Conservation (phyloP, 1,140 invertebrate species). For the Phocides pigmalion region DNA sequence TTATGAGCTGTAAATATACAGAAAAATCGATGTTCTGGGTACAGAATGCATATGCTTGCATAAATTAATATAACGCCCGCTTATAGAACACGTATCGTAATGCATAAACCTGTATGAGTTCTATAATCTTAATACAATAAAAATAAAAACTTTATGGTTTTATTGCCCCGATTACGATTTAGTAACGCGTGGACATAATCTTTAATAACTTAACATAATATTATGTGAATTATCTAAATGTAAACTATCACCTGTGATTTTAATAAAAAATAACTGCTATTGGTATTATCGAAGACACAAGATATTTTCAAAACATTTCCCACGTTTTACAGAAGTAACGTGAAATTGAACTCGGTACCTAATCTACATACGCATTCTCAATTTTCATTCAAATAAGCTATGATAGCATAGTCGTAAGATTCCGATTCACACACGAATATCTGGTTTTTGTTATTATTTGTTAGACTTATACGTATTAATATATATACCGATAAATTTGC, state of each 20-base stretch:
- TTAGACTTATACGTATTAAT: too few relatives aligned
- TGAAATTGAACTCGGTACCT: too few relatives aligned
- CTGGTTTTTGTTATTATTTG: too few relatives aligned
- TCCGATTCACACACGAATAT: too few relatives aligned
- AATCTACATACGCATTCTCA: too few relatives aligned
- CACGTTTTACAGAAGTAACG: background rate
- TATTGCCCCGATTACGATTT: conserved; percentile 24
- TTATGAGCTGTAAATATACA: conserved; percentile 33
- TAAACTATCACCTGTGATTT: conserved; percentile 10
- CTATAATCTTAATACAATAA: conserved; percentile 24
- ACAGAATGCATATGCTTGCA: conserved; percentile 15
- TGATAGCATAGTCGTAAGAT: too few relatives aligned
- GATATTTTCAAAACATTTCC: background rate
- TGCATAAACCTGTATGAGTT: conserved; percentile 8
- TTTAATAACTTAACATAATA: conserved; percentile 10
- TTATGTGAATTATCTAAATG: background rate
- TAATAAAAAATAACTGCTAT: background rate
- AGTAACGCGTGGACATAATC: conserved; percentile 1
- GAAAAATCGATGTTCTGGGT: conserved; percentile 17
- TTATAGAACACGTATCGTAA: conserved; percentile 3
- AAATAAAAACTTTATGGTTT: conserved; percentile 19
- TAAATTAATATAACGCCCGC: conserved; percentile 17
- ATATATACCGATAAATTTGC: too few relatives aligned
- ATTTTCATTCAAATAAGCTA: too few relatives aligned
- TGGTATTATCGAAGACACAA: background rate